A percentile compares a stretch with the other conserved stretches of the same genome.
phyloP scores from a whole-genome alignment of 2,797 vertebrate genomes.

The Smutsia temminckii region DNA sequence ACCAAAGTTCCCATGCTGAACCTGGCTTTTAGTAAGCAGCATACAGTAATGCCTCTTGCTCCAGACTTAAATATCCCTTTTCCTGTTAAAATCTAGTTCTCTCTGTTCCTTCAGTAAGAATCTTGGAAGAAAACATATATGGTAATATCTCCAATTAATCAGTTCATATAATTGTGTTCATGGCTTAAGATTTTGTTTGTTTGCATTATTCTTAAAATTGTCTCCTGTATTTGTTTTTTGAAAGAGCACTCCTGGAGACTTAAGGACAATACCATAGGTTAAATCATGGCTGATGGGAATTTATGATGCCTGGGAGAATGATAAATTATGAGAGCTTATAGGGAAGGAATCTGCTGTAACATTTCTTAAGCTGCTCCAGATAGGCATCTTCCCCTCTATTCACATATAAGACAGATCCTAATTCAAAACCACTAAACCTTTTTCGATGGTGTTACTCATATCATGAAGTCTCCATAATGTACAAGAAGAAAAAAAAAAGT shows the following conservation, averaged over 20 bases:
- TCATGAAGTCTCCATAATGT: neutral
- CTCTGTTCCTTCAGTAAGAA: neutral
- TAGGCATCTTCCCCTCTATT: neutral
- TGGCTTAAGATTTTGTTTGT: slow-evolving; percentile 12
- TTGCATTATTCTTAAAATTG: neutral
- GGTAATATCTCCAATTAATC: slow-evolving; percentile 45
- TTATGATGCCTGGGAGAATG: neutral
- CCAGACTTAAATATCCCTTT: neutral
- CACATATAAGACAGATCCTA: neutral
- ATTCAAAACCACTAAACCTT: slow-evolving; percentile 22
- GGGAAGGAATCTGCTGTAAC: neutral
- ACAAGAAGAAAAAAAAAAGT: neutral
- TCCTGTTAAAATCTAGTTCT: neutral
- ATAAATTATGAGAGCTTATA: neutral
- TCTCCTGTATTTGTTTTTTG: slow-evolving; percentile 17
- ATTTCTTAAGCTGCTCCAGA: neutral
- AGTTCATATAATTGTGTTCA: neutral
- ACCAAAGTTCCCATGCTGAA: neutral
- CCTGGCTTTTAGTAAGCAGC: neutral
- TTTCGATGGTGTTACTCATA: neutral
- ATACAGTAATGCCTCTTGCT: neutral
- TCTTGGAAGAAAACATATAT: neutral
- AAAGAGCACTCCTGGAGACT: neutral
- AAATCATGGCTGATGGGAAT: neutral
- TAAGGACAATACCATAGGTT: neutral